Evolutionary conservation across 2,888 invertebrate species (phyloP).

Genomic region (Polyommatus iphigenia): DNA sequence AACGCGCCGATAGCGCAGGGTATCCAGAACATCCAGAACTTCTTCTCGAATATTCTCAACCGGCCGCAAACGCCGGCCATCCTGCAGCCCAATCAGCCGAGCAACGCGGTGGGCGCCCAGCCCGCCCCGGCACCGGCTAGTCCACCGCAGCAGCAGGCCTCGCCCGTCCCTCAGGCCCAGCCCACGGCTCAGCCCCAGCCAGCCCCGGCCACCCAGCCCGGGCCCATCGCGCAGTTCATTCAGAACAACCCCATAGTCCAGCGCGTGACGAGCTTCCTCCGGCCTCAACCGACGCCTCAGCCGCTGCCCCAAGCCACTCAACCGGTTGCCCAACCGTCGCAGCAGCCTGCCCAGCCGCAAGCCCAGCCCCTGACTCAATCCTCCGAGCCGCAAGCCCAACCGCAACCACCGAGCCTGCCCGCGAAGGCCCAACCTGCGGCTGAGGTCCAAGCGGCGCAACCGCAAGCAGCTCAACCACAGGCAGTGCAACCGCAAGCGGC

Average conservation of each 20-base stretch:
- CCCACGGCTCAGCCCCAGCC: background rate
- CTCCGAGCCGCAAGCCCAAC: background rate
- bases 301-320: background rate
- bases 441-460: background rate
- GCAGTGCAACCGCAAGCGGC: conserved; percentile 35
- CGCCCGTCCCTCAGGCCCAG: background rate
- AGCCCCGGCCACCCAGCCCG: background rate
- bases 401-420: background rate
- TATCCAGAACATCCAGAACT: background rate
- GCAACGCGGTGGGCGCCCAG: background rate
- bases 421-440: background rate
- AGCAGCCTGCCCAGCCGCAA: background rate
- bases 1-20: background rate
- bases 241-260: conserved; percentile 16
- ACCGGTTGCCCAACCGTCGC: conserved; percentile 30
- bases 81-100: conserved; percentile 12
- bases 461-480: conserved; percentile 30
- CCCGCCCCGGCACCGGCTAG: background rate
- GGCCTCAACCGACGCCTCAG: background rate
- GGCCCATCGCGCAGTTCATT: conserved; percentile 10
- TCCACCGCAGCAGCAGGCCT: background rate
- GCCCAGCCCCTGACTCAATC: background rate
- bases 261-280: conserved; percentile 13
- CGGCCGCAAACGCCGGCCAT: conserved; percentile 10
- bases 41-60: conserved; percentile 5